Base-by-base conservation (phyloP, 2,797 vertebrate species). In the Thaleichthys pacificus region DNA sequence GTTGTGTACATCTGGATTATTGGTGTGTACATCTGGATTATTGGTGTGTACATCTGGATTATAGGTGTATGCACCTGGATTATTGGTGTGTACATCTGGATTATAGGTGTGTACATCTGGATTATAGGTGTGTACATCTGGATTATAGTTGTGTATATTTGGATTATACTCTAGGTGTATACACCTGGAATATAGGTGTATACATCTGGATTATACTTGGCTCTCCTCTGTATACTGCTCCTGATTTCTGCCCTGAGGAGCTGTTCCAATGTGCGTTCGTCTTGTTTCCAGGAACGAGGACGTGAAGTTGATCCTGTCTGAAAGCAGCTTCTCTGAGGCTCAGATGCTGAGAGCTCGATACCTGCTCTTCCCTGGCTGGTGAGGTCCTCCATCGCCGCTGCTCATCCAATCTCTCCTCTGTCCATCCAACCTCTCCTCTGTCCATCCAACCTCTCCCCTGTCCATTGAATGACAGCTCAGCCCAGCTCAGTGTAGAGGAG, bases 321-420 rank as follows among this genome's bases (percentile, higher is more conserved):
- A 95, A 78, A 94, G 87, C 87, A 94, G 94, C 89, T 99, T 98
- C 83, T 93, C 87, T 26, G 93, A 91, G 82, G 88, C 95, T 5
- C 93, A 92, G 89, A 97, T 98, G 97, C 91, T 96, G 80, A 95
- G 93, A 87, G 93, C 94, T 30, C 95, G 97, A 76, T 97, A 98
- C 61, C 92, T 99, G 86, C 94, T 96, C 84, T 97, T 96, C 84
- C 97, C 97, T 73, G 97, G 97, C 92, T 99, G 97, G 97, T 94
- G 92, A 96, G 95, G 88, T 3, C 4, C 47, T 65, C 24, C 0
- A 58, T 66, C 5, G 11, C 1, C 30, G n/a, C 24, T 56, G 22
- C 4, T 14, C 11, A 11, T 12, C 30, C 9, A 28, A 3, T 6
- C 22, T 56, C 38, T 22, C 17, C 2, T 49, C 35, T 56, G 17